Base-by-base conservation (phyloP, 2,888 invertebrate species). In the Nomada fucata region DNA sequence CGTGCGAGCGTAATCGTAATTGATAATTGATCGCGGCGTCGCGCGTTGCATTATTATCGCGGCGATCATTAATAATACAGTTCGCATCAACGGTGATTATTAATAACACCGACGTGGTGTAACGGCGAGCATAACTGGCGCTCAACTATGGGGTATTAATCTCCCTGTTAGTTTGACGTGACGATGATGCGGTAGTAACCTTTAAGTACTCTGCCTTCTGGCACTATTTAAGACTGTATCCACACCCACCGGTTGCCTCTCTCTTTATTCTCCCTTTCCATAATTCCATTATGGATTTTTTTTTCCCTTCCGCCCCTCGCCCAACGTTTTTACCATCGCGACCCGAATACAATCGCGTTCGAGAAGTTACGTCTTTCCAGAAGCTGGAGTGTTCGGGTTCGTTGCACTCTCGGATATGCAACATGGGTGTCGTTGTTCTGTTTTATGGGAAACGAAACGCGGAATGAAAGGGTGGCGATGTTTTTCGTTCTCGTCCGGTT, bases 121-220 rank as follows among this genome's bases (percentile, higher is more conserved):
- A 69, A 69, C 68, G 73, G 67, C 20, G 63, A 85, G 86, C 82
- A 85, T 88, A 88, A 86, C 86, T 87, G 89, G 88, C 89, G 89
- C 86, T 91, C 84, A 90, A 90, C 91, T 82, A 87, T 88, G 89
- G 91, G 84, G 87, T 84, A 88, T 87, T 88, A 88, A 89, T 90
- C 88, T 87, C 84, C 86, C 88, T 87, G 85, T 88, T 88, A 85
- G 89, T 86, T 87, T 89, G 88, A 88, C 84, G 86, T 79, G 83
- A 85, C 84, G 90, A 90, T 89, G 88, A 88, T 88, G 89, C 90
- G 86, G 90, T 91, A 89, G 90, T 91, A 89, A 90, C 90, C 90
- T 89, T 89, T 89, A 88, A 83, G 71, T 86, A 81, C 75, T 81
- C 79, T 79, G 77, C 80, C 82, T 80, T 73, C 75, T 76, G 82